phyloP scores from a whole-genome alignment of 92 coral and sea anemone genomes.

The Epizoanthus stellaris region DNA sequence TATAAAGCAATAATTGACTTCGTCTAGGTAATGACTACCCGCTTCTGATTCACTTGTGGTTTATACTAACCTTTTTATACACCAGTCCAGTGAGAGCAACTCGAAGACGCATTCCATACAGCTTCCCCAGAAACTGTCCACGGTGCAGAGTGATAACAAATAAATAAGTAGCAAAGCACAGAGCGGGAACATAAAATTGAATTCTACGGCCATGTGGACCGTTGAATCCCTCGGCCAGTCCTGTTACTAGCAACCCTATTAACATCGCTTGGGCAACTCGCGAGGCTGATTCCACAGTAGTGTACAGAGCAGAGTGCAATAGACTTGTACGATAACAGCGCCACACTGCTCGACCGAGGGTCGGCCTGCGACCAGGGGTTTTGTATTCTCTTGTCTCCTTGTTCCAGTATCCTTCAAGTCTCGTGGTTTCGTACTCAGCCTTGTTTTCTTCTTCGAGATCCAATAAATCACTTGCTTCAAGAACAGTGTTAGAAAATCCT shows the following conservation, averaged over 20 bases:
- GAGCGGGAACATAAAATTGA: constrained; percentile 23
- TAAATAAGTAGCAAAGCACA: constrained; percentile 30
- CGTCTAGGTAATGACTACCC: not conserved
- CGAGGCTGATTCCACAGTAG: constrained; percentile 13
- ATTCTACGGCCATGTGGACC: not conserved
- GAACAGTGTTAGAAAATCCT: constrained; percentile 16
- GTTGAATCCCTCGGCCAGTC: constrained; percentile 26
- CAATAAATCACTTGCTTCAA: constrained; percentile 4
- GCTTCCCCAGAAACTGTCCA: constrained; percentile 35
- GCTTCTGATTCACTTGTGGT: not conserved
- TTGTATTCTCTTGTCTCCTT: not conserved
- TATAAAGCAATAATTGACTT: too few relatives aligned
- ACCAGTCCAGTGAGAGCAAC: constrained; percentile 39
- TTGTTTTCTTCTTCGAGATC: constrained; percentile 31
- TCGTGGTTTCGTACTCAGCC: constrained; percentile 26
- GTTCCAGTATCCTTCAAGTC: constrained; percentile 8
- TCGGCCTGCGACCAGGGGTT: not conserved
- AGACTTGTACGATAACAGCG: constrained; percentile 11
- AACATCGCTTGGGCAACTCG: constrained; percentile 32
- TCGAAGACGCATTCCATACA: constrained; percentile 34
- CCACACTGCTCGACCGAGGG: constrained; percentile 41
- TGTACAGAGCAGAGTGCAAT: constrained; percentile 22
- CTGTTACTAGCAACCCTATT: constrained; percentile 26
- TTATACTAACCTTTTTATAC: too few relatives aligned
- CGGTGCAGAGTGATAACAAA: constrained; percentile 29